A percentile compares a stretch with the other conserved stretches of the same genome.
These are phyloP conservation scores for Ammospiza caudacuta DNA, from an alignment of 2,113 vertebrate genomes.

Conservation along the genomic window DNA sequence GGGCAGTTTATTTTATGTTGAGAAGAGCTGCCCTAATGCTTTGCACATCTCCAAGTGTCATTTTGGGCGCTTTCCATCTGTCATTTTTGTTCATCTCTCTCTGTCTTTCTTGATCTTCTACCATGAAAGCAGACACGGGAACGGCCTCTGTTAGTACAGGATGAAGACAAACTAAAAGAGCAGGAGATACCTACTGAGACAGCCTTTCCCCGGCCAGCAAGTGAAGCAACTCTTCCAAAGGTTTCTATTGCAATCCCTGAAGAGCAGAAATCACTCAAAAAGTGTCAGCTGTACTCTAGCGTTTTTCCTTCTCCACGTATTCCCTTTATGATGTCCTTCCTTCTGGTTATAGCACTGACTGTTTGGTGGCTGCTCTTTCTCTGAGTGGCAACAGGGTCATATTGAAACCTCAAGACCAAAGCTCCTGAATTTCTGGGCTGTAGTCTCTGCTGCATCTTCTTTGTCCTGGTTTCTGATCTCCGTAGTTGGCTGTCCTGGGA, in stretches of 20 bases:
- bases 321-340: conserved; percentile 86
- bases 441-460: conserved; percentile 55
- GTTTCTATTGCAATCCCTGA: conserved; percentile 86
- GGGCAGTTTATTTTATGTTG: not conserved
- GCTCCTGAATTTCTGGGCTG: conserved; percentile 55
- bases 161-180: conserved; percentile 85
- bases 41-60: conserved; percentile 85
- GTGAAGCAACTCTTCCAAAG: conserved; percentile 76
- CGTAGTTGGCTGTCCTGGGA: not conserved
- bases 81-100: conserved; percentile 91
- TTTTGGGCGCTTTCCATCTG: conserved; percentile 79
- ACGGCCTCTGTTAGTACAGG: conserved; percentile 82
- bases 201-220: conserved; percentile 73
- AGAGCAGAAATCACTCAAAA: conserved; percentile 78
- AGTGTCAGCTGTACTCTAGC: conserved; percentile 79
- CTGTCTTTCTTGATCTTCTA: conserved; percentile 93
- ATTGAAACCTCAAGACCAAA: conserved; percentile 72
- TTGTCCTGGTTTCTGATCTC: conserved; percentile 37
- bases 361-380: conserved; percentile 91
- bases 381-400: conserved; percentile 71
- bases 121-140: conserved; percentile 85
- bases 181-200: conserved; percentile 79
- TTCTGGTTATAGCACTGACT: conserved; percentile 84
- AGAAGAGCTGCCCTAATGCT: conserved; percentile 51
- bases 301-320: conserved; percentile 78